phyloP scores from a whole-genome alignment of 2,113 vertebrate species.

The Suricata suricatta region DNA sequence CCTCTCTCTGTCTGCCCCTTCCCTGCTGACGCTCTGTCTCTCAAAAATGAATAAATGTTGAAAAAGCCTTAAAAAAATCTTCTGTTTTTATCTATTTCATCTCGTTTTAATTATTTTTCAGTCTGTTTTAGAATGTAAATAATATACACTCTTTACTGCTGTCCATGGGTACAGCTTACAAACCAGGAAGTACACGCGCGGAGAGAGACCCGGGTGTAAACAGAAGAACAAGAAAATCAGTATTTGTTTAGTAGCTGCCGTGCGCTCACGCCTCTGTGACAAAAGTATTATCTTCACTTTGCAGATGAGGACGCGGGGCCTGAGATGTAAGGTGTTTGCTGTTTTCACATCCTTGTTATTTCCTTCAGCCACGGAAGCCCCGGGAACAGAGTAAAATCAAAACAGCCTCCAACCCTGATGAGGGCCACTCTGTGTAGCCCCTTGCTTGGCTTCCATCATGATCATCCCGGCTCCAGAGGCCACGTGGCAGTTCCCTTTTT shows the following conservation, averaged over 20 bases:
- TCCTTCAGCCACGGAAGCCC: neutral
- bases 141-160: neutral
- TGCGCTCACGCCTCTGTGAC: neutral
- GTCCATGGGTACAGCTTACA: neutral
- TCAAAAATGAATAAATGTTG: too few species aligned
- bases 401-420: accelerated
- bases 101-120: neutral
- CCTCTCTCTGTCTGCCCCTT: too few species aligned
- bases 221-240: neutral
- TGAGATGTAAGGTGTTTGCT: neutral
- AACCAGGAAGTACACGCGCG: neutral
- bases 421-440: too few species aligned
- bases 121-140: neutral
- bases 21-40: too few species aligned
- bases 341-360: neutral
- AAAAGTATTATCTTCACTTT: neutral
- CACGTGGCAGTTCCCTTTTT: neutral
- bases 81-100: neutral
- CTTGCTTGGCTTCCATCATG: neutral
- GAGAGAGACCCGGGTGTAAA: neutral
- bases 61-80: neutral
- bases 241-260: neutral
- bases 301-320: neutral
- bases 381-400: neutral
- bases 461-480: neutral